Conservation (phyloP, 2,888 invertebrate species). For the Drosophila incognita region DNA sequence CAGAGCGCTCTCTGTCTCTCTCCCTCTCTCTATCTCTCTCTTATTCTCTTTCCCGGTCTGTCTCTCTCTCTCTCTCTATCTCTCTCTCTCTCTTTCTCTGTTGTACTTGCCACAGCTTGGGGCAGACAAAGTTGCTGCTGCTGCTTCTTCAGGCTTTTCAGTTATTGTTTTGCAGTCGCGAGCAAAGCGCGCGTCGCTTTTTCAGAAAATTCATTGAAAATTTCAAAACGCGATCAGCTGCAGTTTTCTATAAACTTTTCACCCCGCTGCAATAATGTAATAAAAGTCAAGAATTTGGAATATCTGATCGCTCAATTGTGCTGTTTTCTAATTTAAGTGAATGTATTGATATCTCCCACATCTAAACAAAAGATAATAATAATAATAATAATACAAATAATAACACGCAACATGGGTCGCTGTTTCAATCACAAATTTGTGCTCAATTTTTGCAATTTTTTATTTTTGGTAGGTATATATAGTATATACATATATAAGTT, state of each 20-base stretch:
- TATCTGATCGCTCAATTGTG: slow-evolving; percentile 39
- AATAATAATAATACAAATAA: neutral
- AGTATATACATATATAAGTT: neutral
- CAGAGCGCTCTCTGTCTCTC: slow-evolving; percentile 9
- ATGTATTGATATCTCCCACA: slow-evolving; percentile 41
- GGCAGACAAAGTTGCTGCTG: slow-evolving; percentile 26
- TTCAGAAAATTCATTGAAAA: slow-evolving; percentile 24
- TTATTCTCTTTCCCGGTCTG: too few species aligned
- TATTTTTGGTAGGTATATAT: slow-evolving; percentile 85
- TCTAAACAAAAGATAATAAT: neutral
- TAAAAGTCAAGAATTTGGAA: slow-evolving; percentile 6
- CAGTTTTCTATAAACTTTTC: neutral
- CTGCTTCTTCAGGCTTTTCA: slow-evolving; percentile 36
- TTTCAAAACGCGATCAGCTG: slow-evolving; percentile 14
- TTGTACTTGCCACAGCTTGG: slow-evolving; percentile 54
- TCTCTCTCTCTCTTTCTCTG: neutral
- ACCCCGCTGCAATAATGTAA: slow-evolving; percentile 20
- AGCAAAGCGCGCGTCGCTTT: slow-evolving; percentile 50
- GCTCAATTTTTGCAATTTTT: slow-evolving; percentile 89
- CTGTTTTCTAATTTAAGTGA: slow-evolving; percentile 21
- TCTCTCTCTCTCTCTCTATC: too few species aligned
- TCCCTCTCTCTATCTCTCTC: slow-evolving; percentile 1
- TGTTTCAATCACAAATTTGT: slow-evolving; percentile 88
- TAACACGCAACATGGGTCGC: slow-evolving; percentile 68
- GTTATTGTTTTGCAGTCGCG: slow-evolving; percentile 53